Base-by-base conservation (phyloP, 2,888 invertebrate genomes). In the Amiota communis region DNA sequence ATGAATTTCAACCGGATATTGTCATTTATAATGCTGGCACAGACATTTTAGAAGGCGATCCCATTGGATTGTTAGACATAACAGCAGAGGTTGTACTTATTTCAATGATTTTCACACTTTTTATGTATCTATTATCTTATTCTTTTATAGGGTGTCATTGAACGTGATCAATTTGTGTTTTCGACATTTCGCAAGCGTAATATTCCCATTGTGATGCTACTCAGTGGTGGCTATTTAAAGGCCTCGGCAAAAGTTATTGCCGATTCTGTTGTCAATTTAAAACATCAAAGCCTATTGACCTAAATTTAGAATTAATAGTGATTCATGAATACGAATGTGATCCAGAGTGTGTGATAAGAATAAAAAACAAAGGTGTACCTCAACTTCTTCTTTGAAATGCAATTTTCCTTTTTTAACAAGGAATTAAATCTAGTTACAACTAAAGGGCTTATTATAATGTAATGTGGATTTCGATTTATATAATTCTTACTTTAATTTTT, bases 1-100 rank as follows among this genome's bases (percentile, higher is more conserved):
- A 91, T 0, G 93, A 95, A 84, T 97, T 95, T 86, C 90, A 90
- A 70, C 96, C 97, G 0, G 94, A 97, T 86, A 91, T 97, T 36
- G 90, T 97, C 64, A 92, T 97, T n/a, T 97, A 96, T 89, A 97
- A 97, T 89, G 97, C 97, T n/a, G 97, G 97, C 0, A 97, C 97
- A 0, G 97, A 97, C 88, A 91, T 96, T 49, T 89, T 97, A 53
- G 91, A 92, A 74, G 93, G 94, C 0, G 97, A 97, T 89, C 93
- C 94, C 0, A 90, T 97, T 8, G 97, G 97, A 0, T 90, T 91
- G 67, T 90, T 97, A 83, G 90, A 92, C 8, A 92, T 97, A 70
- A 92, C 94, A 69, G 91, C 93, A 78, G 89, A 93, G 89, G 95
- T 94, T 68, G 20, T 20, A 20, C 1, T 11, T 17, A 11, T 3